Conservation (phyloP, 2,797 vertebrate species). For the Galago senegalensis region DNA sequence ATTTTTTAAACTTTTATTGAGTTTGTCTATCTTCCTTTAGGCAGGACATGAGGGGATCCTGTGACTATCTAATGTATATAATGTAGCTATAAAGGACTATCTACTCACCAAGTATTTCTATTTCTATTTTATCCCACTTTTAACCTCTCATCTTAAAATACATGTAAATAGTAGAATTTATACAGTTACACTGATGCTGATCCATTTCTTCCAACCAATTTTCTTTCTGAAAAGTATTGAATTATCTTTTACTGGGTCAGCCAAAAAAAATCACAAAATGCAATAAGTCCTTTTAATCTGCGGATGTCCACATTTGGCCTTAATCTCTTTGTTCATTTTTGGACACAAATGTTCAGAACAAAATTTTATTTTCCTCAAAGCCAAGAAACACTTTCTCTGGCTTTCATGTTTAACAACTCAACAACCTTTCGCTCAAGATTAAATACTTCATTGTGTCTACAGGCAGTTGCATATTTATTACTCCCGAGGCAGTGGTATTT, state of each 20-base stretch:
- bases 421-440: constrained; percentile 88
- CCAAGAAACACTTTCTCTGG: constrained; percentile 78
- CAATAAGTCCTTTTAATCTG: constrained; percentile 76
- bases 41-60: too few species aligned
- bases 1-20: background rate
- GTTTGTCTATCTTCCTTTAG: background rate
- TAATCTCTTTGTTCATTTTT: constrained; percentile 80
- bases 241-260: constrained; percentile 76
- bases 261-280: constrained; percentile 65
- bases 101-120: background rate
- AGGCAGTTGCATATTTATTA: constrained; percentile 88
- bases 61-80: background rate
- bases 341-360: constrained; percentile 78
- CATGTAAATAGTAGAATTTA: constrained; percentile 61
- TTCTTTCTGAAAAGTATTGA: constrained; percentile 75
- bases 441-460: constrained; percentile 88
- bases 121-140: constrained; percentile 47
- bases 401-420: constrained; percentile 88
- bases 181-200: background rate
- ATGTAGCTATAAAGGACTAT: background rate
- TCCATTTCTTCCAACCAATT: constrained; percentile 64
- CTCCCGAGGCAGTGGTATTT: constrained; percentile 86
- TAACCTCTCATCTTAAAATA: constrained; percentile 61
- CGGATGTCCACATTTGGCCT: constrained; percentile 74
- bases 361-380: constrained; percentile 84